Evolutionary conservation across 2,888 invertebrate species (phyloP).

Genomic region (Melanostoma mellinum): DNA sequence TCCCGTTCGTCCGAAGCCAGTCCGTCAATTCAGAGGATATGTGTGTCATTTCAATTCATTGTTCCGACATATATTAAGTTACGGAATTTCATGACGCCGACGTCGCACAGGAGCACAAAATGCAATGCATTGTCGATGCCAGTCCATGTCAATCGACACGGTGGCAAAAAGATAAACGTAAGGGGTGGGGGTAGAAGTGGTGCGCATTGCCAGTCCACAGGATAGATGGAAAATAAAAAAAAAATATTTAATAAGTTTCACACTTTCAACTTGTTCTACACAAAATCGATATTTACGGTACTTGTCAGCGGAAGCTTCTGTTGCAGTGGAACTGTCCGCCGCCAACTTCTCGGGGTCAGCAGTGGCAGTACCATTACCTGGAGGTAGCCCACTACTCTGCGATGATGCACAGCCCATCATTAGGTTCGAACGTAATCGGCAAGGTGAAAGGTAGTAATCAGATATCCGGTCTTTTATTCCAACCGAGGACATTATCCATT

Average conservation of each 20-base stretch:
- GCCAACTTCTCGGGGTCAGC: slow-evolving; percentile 27
- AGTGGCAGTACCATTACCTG: slow-evolving; percentile 7
- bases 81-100: neutral
- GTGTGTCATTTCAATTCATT: slow-evolving; percentile 49
- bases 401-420: slow-evolving; percentile 76
- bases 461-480: slow-evolving; percentile 67
- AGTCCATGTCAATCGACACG: slow-evolving; percentile 44
- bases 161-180: slow-evolving; percentile 14
- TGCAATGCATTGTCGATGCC: slow-evolving; percentile 22
- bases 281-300: slow-evolving; percentile 70
- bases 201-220: slow-evolving; percentile 5
- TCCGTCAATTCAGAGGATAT: slow-evolving; percentile 35
- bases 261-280: slow-evolving; percentile 38
- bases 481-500: slow-evolving; percentile 63
- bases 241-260: slow-evolving; percentile 51
- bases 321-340: slow-evolving; percentile 23
- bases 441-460: slow-evolving; percentile 69
- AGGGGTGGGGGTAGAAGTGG: slow-evolving; percentile 19
- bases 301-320: slow-evolving; percentile 54
- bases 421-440: slow-evolving; percentile 53
- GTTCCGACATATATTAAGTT: slow-evolving; percentile 20
- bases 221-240: slow-evolving; percentile 45
- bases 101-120: neutral
- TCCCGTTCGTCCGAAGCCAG: neutral
- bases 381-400: slow-evolving; percentile 53